Base-by-base conservation (phyloP, 2,797 vertebrate species). In the Silurus aristotelis region DNA sequence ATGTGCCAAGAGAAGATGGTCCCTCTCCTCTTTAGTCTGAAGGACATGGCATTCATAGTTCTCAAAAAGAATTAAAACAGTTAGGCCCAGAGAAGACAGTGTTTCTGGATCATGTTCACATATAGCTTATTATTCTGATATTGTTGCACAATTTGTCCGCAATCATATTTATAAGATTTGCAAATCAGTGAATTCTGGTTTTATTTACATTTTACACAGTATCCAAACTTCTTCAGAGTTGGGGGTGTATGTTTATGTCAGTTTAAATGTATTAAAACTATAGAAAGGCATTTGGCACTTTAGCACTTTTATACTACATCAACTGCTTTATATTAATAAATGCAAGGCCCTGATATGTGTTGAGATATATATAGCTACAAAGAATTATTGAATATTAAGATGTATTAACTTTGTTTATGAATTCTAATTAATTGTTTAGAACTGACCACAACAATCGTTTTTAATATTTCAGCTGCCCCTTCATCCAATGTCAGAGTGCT, bases 381-480 rank as follows among this genome's bases (percentile, higher is more conserved):
- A 78, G 10, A 78, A 20, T 58, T 77, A n/a, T 76, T 76, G 14
- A 56, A 75, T 13, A 58, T 19, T 12, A 58, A 61, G 20, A 60
- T 8, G 13, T 17, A 55, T 56, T 75, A 17, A 56, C 1, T 31
- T 27, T 76, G 25, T 76, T 19, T 58, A 31, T 76, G 25, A 52
- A 27, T 5, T 63, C 20, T 1, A 43, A 10, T 22, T 61, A 14
- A 14, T 46, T 43, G 13, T 79, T 22, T 43, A 78, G 60, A 79
- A 80, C 31, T 80, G 2, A 79, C 22, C 6, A n/a, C 0, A 46
- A 79, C 56, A 77, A 76, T 20, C 5, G 5, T 31, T 64, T 52
- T 52, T 76, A 1, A 2, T 52, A 31, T 79, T 70, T 19, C 90
- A 96, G 95, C 92, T 84, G 90, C 91, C 20, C 82, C 87, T 0